These are phyloP conservation scores for Hypotaenidia philippensis DNA, from an alignment of 2,797 vertebrate genomes.

Conservation along the genomic window DNA sequence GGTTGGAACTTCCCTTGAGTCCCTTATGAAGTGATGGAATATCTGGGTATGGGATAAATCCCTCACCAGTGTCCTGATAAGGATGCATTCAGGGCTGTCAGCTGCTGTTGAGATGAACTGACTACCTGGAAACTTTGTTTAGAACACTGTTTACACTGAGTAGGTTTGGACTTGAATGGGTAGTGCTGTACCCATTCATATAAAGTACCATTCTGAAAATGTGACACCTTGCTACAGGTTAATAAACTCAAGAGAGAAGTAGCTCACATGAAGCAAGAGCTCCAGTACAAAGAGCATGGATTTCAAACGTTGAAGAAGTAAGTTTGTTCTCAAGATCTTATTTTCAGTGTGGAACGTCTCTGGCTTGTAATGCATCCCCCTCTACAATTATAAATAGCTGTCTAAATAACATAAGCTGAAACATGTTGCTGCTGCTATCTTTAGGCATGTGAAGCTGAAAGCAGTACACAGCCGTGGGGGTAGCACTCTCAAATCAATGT, in stretches of 20 bases:
- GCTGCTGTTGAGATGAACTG: neutral
- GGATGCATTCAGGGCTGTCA: neutral
- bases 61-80: neutral
- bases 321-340: slow-evolving; percentile 71
- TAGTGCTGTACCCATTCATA: neutral
- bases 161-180: neutral
- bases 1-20: neutral
- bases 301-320: slow-evolving; percentile 95
- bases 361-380: neutral
- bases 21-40: neutral
- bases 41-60: neutral
- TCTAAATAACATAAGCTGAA: neutral
- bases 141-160: neutral
- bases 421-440: neutral
- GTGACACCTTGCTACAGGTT: slow-evolving; percentile 82
- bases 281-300: slow-evolving; percentile 95
- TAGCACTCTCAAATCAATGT: neutral
- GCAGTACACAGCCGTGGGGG: neutral
- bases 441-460: neutral
- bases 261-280: slow-evolving; percentile 94
- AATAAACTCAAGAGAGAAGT: slow-evolving; percentile 96
- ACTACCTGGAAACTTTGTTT: neutral
- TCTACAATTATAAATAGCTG: slow-evolving; percentile 34
- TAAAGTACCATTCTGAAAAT: neutral
- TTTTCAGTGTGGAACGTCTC: neutral